phyloP scores from a whole-genome alignment of 2,888 invertebrate species.

The Erebia aethiops region DNA sequence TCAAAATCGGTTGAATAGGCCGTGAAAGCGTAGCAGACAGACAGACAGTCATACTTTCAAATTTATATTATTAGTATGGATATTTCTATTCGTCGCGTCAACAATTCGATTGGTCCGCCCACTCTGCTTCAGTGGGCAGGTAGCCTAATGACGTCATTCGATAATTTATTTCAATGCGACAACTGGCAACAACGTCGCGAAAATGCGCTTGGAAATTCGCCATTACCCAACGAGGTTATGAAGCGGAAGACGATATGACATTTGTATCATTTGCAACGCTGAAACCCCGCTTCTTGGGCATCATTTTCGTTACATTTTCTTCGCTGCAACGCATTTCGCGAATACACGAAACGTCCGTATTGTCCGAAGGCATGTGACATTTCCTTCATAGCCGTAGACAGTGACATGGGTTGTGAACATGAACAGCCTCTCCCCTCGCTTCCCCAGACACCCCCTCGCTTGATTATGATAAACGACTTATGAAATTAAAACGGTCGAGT shows the following conservation, averaged over 20 bases:
- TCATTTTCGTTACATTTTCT: constrained; percentile 32
- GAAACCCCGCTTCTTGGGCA: constrained; percentile 13
- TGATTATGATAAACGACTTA: constrained; percentile 83
- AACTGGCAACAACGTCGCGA: neutral
- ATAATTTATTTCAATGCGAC: neutral
- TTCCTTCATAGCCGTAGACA: constrained; percentile 70
- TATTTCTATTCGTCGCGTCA: too few species aligned
- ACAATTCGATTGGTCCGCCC: too few species aligned
- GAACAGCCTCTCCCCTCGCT: constrained; percentile 39
- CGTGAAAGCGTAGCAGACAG: too few species aligned
- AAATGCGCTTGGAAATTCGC: constrained; percentile 25
- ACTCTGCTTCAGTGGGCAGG: too few species aligned
- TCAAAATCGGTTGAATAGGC: too few species aligned
- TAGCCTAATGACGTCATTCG: neutral
- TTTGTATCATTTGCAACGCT: constrained; percentile 21
- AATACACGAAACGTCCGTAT: constrained; percentile 60
- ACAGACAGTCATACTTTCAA: too few species aligned
- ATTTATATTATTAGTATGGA: too few species aligned
- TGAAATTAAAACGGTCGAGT: constrained; percentile 81
- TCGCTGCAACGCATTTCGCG: constrained; percentile 42
- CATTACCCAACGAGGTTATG: constrained; percentile 19
- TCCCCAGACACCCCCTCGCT: constrained; percentile 51
- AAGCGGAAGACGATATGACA: constrained; percentile 30
- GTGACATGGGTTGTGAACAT: constrained; percentile 74
- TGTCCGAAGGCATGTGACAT: constrained; percentile 76